Evolutionary conservation across 2,888 invertebrate species (phyloP).

Genomic region (Pecten maximus): DNA sequence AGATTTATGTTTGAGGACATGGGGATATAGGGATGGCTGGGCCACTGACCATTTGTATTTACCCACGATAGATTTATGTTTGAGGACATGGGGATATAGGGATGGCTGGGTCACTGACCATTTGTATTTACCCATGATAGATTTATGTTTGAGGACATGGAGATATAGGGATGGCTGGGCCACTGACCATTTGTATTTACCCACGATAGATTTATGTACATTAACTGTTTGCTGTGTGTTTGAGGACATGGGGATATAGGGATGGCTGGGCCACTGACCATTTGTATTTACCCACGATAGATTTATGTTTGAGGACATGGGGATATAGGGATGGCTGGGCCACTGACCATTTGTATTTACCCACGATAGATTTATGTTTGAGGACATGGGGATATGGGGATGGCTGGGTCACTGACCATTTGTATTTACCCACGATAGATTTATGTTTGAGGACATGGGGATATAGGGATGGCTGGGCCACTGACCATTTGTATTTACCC

Average conservation of each 20-base stretch:
- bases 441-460: background rate
- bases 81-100: background rate
- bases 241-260: background rate
- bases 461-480: background rate
- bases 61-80: background rate
- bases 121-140: background rate
- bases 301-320: background rate
- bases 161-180: too few relatives aligned
- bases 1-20: background rate
- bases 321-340: too few relatives aligned
- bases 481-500: background rate
- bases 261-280: background rate
- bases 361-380: background rate
- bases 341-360: background rate
- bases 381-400: too few relatives aligned
- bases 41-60: background rate
- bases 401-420: background rate
- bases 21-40: too few relatives aligned
- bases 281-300: background rate
- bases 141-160: background rate
- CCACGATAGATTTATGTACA: background rate
- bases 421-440: background rate
- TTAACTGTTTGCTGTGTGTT: background rate
- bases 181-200: background rate
- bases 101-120: background rate